Conservation (phyloP, 2,888 invertebrate genomes). For the Esperia sulphurella region DNA sequence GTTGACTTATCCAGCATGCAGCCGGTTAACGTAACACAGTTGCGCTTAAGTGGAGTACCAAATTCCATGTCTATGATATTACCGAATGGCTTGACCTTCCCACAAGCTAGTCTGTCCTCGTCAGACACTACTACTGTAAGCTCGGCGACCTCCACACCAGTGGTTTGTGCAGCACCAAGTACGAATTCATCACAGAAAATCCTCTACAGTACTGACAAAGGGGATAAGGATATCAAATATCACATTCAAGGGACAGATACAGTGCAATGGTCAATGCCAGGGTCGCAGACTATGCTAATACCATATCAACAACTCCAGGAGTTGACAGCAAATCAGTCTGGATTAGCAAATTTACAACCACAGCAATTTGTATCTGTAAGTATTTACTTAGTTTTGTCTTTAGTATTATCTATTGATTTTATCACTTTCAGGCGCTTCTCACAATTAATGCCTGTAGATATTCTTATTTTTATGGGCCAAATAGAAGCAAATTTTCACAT, state of each 20-base stretch:
- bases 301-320: conserved; percentile 72
- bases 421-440: no score
- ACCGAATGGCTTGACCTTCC: conserved; percentile 61
- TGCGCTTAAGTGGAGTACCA: conserved; percentile 64
- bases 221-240: conserved; percentile 68
- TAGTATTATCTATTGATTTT: no score
- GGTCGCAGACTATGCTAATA: conserved; percentile 71
- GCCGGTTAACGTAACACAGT: conserved; percentile 67
- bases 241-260: conserved; percentile 68
- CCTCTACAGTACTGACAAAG: conserved; percentile 66
- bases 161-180: conserved; percentile 69
- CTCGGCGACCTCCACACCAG: conserved; percentile 62
- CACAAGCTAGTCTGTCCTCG: conserved; percentile 59
- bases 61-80: conserved; percentile 73
- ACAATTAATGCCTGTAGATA: no score
- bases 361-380: conserved; percentile 73
- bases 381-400: conserved; percentile 10
- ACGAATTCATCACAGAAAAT: conserved; percentile 68
- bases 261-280: conserved; percentile 69
- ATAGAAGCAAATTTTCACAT: not conserved
- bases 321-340: conserved; percentile 52
- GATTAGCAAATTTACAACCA: conserved; percentile 56
- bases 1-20: conserved; percentile 70
- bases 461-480: no score
- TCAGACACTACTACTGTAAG: conserved; percentile 68